Evolutionary conservation across 2,888 invertebrate species (phyloP).

Genomic region (Bombylius discolor): DNA sequence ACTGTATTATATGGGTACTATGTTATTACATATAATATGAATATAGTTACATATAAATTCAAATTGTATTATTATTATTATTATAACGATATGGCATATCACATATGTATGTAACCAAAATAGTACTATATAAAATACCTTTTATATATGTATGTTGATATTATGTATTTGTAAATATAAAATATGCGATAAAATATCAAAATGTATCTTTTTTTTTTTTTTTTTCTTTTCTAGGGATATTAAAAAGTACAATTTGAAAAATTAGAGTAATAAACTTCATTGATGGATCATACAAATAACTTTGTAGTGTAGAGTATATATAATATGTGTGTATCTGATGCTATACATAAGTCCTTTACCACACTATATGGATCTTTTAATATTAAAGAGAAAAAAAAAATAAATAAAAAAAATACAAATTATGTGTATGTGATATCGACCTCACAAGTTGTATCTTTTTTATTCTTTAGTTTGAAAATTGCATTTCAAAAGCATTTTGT

Average conservation of each 20-base stretch:
- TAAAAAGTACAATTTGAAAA: neutral
- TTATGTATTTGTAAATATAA: neutral
- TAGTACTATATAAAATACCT: no score
- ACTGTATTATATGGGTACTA: no score
- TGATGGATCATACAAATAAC: neutral
- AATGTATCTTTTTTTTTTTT: no score
- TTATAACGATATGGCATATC: no score
- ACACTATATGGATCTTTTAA: no score
- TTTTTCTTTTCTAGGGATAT: neutral
- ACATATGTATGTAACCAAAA: no score
- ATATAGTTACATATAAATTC: no score
- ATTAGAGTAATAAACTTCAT: slow-evolving; percentile 1
- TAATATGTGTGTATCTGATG: neutral
- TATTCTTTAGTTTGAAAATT: neutral
- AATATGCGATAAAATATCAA: neutral
- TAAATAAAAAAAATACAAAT: no score
- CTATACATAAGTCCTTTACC: neutral
- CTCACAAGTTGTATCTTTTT: slow-evolving; percentile 3
- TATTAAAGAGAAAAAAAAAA: no score
- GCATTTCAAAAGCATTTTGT: neutral
- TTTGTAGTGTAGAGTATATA: neutral
- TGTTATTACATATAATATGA: no score
- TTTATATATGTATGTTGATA: neutral
- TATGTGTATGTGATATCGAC: neutral
- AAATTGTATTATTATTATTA: no score